Evolutionary conservation across 2,797 vertebrate species (phyloP).

Genomic region (Lagocephalus sceleratus): DNA sequence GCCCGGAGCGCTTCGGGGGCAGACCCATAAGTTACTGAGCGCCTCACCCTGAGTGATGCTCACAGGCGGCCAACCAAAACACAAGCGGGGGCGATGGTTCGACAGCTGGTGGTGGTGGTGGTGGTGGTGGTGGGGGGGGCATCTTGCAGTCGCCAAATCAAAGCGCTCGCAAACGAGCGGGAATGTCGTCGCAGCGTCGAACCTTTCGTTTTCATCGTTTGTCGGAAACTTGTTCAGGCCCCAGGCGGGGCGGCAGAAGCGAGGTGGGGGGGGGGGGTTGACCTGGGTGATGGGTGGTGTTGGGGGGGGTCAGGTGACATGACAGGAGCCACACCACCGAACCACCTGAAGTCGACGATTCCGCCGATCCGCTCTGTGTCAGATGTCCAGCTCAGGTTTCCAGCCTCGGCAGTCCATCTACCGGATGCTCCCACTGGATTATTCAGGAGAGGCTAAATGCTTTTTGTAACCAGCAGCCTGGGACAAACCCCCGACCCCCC

Average conservation of each 20-base stretch:
- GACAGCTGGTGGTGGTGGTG: too few relatives aligned
- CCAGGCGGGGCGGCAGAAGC: conserved; percentile 17
- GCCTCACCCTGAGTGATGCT: neutral
- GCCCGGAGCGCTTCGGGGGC: conserved; percentile 72
- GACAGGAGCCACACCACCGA: conserved; percentile 51
- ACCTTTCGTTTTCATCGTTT: too few relatives aligned
- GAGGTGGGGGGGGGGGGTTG: conserved; percentile 10
- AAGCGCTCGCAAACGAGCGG: too few relatives aligned
- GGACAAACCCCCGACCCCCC: conserved; percentile 73
- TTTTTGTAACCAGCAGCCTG: conserved; percentile 70
- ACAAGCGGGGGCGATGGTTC: conserved; percentile 55
- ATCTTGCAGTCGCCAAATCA: too few relatives aligned
- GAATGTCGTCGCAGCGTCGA: too few relatives aligned
- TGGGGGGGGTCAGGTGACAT: conserved; percentile 61
- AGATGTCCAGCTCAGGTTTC: conserved; percentile 74
- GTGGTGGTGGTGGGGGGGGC: too few relatives aligned
- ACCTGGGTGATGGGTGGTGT: too few relatives aligned
- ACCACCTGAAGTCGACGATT: conserved; percentile 55
- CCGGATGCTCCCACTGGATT: conserved; percentile 72
- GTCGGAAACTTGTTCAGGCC: too few relatives aligned
- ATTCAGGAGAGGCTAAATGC: conserved; percentile 80
- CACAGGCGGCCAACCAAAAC: conserved; percentile 46
- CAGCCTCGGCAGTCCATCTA: conserved; percentile 68
- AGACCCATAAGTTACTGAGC: conserved; percentile 70
- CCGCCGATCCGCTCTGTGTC: conserved; percentile 62